These are phyloP conservation scores for Solea solea DNA, from an alignment of 2,113 vertebrate genomes.

Conservation along the genomic window DNA sequence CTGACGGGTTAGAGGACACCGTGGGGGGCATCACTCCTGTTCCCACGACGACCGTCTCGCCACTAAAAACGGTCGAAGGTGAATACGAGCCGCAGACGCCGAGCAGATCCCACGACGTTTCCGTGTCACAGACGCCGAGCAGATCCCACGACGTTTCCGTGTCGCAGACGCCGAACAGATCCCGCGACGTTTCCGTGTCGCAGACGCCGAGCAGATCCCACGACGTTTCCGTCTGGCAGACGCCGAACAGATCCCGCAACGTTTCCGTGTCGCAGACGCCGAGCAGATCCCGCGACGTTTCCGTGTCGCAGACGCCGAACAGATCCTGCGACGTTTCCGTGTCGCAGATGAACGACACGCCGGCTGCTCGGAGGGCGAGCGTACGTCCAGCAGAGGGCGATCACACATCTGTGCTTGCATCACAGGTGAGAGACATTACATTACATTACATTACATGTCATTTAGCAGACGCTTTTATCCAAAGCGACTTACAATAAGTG, in stretches of 20 bases:
- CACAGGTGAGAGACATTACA: slow-evolving; percentile 52
- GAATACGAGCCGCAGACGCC: not conserved
- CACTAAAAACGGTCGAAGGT: not conserved
- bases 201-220: not conserved
- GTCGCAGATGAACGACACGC: not conserved
- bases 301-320: not conserved
- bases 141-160: not conserved
- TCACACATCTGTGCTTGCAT: slow-evolving; percentile 24
- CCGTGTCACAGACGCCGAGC: not conserved
- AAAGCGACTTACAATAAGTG: too few relatives aligned
- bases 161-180: not conserved
- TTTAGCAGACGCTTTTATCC: too few relatives aligned
- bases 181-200: not conserved
- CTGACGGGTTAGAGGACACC: not conserved
- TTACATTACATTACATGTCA: too few relatives aligned
- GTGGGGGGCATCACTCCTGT: not conserved
- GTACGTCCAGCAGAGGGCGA: not conserved
- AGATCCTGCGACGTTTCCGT: too few relatives aligned
- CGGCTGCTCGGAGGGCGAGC: slow-evolving; percentile 16
- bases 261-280: too few relatives aligned
- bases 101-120: not conserved
- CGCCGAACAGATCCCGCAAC: not conserved
- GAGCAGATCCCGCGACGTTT: not conserved
- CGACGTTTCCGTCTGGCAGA: too few relatives aligned
- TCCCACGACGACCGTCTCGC: not conserved